Evolutionary conservation across 2,797 vertebrate species (phyloP), one percentile per base, ranked within the genome.

Genomic region (Ctenochaetus hawaiiensis): DNA sequence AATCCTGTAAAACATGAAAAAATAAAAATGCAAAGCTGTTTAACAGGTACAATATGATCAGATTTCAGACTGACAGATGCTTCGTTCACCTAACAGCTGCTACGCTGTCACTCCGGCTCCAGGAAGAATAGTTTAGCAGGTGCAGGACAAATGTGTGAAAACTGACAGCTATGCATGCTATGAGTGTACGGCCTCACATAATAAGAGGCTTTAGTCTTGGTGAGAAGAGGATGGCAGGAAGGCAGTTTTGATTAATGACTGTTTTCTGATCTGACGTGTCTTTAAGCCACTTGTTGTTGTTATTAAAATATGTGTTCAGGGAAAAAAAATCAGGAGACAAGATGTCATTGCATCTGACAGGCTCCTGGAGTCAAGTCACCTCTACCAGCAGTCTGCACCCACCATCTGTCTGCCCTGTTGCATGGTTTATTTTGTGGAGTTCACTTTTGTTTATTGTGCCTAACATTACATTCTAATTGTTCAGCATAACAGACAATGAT

Each of bases 221-320:
- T n/a, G 63, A 39, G 76, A 23, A 2, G n/a, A 41, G 69, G 83
- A 77, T 71, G 64, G n/a, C 3, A 20, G 51, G 34, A 37, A 43
- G 68, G 23, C 78, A 63, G 47, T 30, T 75, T 41, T 87, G 84
- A 85, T 87, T 48, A 80, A 87, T 72, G 74, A 51, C 67, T 11
- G 43, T 18, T 69, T 45, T 67, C 69, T 2, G 14, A 83, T 54
- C 22, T 41, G 63, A 73, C 69, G 16, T 23, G 80, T 81, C 57
- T 14, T 48, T 26, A 49, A 70, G 58, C 39, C 52, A 8, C 53
- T 69, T 53, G 20, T 77, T 72, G 72, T 68, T 37, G 14, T 41
- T 1, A 11, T 11, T 71, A 45, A 60, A 23, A 41, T 62, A 13
- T 77, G 30, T 41, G 69, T 77, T 78, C 9, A 56, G 69, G 17